These are phyloP conservation scores for Gnathonemus echidnorhynchus DNA, from an alignment of 2,113 vertebrate genomes.

Conservation along the genomic window DNA sequence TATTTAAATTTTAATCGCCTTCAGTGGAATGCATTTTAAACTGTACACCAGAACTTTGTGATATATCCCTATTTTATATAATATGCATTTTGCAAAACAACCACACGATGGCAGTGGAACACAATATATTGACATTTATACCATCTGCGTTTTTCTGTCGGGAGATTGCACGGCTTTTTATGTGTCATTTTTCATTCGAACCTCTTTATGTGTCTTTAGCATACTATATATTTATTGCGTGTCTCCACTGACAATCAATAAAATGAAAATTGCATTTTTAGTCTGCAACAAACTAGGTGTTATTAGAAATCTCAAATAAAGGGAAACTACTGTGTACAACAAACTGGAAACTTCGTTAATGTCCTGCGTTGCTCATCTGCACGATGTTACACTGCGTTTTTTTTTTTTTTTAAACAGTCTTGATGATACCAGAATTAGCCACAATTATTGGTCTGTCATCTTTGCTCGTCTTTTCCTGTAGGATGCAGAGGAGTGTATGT, in stretches of 20 bases:
- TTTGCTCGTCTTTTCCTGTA: not conserved
- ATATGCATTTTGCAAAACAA: not conserved
- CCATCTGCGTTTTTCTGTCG: not conserved
- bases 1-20: not conserved
- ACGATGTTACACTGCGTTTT: not conserved
- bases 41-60: not conserved
- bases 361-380: not conserved
- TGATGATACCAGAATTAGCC: not conserved
- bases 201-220: not conserved
- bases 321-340: not conserved
- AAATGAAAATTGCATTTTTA: not conserved
- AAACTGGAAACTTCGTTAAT: not conserved
- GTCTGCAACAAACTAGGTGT: not conserved
- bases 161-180: not conserved
- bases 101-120: conserved; percentile 35
- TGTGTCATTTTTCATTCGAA: not conserved
- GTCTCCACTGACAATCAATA: not conserved
- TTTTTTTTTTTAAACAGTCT: not conserved
- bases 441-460: not conserved
- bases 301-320: not conserved
- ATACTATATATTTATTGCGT: not conserved
- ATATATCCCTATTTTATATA: not conserved
- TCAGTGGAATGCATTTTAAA: not conserved
- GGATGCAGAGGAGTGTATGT: not conserved
- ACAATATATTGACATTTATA: not conserved